Evolutionary conservation across 2,888 invertebrate species (phyloP), one percentile per base, ranked within the genome.

Genomic region (Chrysopilus asiliformis): DNA sequence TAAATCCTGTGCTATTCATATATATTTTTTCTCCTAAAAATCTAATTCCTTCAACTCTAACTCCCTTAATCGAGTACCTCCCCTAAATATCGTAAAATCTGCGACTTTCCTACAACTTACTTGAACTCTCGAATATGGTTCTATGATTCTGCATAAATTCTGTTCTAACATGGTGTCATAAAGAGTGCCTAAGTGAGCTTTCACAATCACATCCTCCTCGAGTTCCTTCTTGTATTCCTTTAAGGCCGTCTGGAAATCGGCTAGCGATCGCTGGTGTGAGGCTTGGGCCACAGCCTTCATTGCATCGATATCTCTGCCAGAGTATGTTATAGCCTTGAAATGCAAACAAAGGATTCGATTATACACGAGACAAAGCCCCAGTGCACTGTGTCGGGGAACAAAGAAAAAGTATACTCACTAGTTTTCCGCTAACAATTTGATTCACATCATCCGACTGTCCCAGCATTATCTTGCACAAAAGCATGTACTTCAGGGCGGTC

Each of bases 121-220:
- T 74, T 99, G 89, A 2, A 98, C 97, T 52, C 87, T 73, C 48
- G 93, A 94, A 64, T 95, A 99, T 2, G 99, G 98, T 65, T 99
- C 98, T 45, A 99, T 97, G 51, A 99, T 89, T 46, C 97, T 78
- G 64, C 91, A 94, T 50, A 98, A 72, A 69, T 99, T 99, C 66
- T 99, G 97, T 66, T 99, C 98, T 61, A 99, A 68, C 86, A 99
- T 93, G 47, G 90, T 93, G 56, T 98, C 97, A 56, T 97, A 97
- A 24, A 99, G 68, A 10, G 95, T 89, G 42, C 89, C 90, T 48
- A 99, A 77, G 65, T 99, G 98, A 49, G 94, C 91, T 53, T 89
- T 75, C 4, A 99, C 94, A 41, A 99, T 95, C 36, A 89, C 83
- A 68, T 99, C 99, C 53, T 94, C 87, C 55, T 87, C 87, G 37